Conservation (phyloP, 1,140 invertebrate species). For the Sycophila sp. region DNA sequence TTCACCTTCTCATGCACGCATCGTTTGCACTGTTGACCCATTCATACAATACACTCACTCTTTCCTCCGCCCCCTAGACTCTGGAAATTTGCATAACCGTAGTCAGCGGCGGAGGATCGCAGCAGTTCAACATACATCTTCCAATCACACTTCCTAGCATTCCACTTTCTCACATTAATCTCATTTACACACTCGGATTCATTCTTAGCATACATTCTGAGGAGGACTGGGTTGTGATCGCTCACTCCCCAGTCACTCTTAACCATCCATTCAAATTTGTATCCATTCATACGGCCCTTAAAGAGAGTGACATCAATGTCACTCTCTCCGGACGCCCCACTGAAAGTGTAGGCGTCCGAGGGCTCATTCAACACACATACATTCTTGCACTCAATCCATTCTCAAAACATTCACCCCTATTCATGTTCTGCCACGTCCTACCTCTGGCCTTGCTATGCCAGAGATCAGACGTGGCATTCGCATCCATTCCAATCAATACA, state of each 20-base stretch:
- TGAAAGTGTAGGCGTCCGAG: constrained; percentile 10
- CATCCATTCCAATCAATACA: constrained; percentile 35
- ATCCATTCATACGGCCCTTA: neutral
- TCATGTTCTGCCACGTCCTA: neutral
- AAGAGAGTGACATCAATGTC: constrained; percentile 33
- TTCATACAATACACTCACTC: neutral
- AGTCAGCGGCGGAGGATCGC: neutral
- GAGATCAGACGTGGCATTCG: constrained; percentile 34
- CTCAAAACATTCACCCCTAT: neutral
- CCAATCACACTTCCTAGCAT: neutral
- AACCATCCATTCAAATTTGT: neutral
- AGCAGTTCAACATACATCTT: neutral
- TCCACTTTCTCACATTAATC: too few relatives aligned
- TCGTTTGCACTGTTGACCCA: constrained; percentile 11
- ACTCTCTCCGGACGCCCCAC: constrained; percentile 24
- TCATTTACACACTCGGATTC: neutral
- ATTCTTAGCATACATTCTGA: neutral
- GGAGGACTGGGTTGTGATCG: constrained; percentile 16
- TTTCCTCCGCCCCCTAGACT: neutral
- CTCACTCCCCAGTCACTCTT: neutral
- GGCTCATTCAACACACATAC: constrained; percentile 35
- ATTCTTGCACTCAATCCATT: neutral
- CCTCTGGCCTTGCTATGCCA: constrained; percentile 26
- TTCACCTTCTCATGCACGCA: neutral
- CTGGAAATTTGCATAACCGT: neutral